Conservation (phyloP, 2,113 vertebrate genomes). For the Alethe diademata region DNA sequence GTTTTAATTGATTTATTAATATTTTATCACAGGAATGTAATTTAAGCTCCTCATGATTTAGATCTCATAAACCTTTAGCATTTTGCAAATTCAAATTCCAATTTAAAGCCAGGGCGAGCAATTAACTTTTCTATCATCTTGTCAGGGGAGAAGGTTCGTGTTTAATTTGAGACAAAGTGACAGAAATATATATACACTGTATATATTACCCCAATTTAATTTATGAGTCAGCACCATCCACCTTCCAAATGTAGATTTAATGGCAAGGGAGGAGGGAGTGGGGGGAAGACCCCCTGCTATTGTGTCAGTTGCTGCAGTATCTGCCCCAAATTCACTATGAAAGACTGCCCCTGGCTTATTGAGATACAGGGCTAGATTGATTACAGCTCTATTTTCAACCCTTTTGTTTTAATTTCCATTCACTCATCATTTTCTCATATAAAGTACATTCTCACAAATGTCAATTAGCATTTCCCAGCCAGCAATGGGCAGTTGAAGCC, state of each 20-base stretch:
- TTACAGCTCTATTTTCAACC: constrained; percentile 61
- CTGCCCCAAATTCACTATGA: constrained; percentile 59
- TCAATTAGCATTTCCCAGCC: background rate
- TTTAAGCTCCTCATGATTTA: constrained; percentile 90
- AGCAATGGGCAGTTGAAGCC: background rate
- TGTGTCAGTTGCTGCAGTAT: constrained; percentile 42
- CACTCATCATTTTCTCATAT: constrained; percentile 42
- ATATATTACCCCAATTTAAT: constrained; percentile 84
- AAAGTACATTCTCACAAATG: constrained; percentile 13
- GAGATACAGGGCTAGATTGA: constrained; percentile 54
- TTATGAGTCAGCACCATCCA: constrained; percentile 85
- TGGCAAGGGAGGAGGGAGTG: constrained; percentile 66
- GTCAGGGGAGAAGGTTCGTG: constrained; percentile 87
- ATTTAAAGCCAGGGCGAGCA: constrained; percentile 89
- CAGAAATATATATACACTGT: constrained; percentile 88
- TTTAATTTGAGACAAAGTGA: constrained; percentile 90
- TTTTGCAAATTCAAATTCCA: constrained; percentile 92
- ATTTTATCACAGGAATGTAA: constrained; percentile 91
- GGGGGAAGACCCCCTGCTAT: constrained; percentile 63
- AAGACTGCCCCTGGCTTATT: constrained; percentile 45
- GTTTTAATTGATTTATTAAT: constrained; percentile 92
- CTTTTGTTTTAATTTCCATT: constrained; percentile 73
- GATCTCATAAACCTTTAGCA: constrained; percentile 91
- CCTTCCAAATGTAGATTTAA: constrained; percentile 81
- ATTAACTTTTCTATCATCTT: constrained; percentile 92